Evolutionary conservation across 1,140 invertebrate genomes (phyloP).

Genomic region (Leptinotarsa texana): DNA sequence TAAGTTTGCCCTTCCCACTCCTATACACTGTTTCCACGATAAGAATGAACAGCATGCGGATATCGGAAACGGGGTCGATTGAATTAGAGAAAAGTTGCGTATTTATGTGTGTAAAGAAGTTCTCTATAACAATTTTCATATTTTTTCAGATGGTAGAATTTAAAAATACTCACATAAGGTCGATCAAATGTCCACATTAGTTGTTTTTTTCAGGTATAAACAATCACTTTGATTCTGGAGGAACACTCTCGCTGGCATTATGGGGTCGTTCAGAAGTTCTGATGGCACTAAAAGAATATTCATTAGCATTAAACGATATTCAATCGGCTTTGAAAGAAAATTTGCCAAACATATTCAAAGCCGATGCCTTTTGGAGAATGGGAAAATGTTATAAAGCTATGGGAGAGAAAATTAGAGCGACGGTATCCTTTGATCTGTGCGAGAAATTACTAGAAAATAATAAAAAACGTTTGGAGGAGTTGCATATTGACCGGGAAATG

Average conservation of each 20-base stretch:
- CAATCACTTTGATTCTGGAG: constrained; percentile 61
- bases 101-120: too few relatives aligned
- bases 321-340: constrained; percentile 64
- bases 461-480: constrained; percentile 23
- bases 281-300: constrained; percentile 58
- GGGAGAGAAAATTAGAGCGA: constrained; percentile 59
- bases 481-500: constrained; percentile 20
- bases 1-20: too few relatives aligned
- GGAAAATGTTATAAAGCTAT: constrained; percentile 65
- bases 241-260: constrained; percentile 64
- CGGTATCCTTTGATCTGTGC: constrained; percentile 64
- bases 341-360: constrained; percentile 60
- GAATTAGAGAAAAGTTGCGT: too few relatives aligned
- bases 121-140: too few relatives aligned
- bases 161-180: too few relatives aligned
- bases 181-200: neutral
- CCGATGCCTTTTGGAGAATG: constrained; percentile 66
- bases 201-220: constrained; percentile 55
- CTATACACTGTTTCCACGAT: too few relatives aligned
- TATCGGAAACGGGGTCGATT: too few relatives aligned
- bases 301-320: constrained; percentile 64
- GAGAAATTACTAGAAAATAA: constrained; percentile 59
- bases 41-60: too few relatives aligned
- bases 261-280: constrained; percentile 64
- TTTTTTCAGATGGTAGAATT: too few relatives aligned